These are phyloP conservation scores for Eutrigla gurnardus DNA, from an alignment of 2,797 vertebrate species.

Conservation along the genomic window DNA sequence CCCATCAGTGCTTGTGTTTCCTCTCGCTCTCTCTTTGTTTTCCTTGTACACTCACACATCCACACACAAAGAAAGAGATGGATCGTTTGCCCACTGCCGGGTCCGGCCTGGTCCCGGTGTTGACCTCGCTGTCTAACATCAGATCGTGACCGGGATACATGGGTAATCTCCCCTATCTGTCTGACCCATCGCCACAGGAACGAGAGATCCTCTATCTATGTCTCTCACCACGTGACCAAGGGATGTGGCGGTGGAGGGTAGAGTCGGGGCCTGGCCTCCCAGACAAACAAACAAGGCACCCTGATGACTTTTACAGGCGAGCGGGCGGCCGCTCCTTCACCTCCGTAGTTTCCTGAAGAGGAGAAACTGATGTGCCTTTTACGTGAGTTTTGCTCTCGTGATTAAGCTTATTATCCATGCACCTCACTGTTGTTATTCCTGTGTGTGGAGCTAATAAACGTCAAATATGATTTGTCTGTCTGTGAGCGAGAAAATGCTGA, in stretches of 20 bases:
- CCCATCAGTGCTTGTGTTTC: neutral
- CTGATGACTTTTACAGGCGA: slow-evolving; percentile 17
- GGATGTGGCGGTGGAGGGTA: neutral
- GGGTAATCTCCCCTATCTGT: slow-evolving; percentile 75
- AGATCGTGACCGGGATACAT: slow-evolving; percentile 71
- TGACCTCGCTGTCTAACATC: slow-evolving; percentile 69
- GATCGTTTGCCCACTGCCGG: slow-evolving; percentile 50
- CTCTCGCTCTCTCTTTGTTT: neutral
- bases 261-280: neutral
- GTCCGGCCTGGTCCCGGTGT: slow-evolving; percentile 32
- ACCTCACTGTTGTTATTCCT: slow-evolving; percentile 37
- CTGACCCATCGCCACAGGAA: slow-evolving; percentile 41
- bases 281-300: slow-evolving; percentile 49
- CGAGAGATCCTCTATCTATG: slow-evolving; percentile 25
- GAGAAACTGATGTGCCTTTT: slow-evolving; percentile 39
- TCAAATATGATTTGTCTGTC: slow-evolving; percentile 57
- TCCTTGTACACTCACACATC: slow-evolving; percentile 15
- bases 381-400: slow-evolving; percentile 39
- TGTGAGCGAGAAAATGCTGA: slow-evolving; percentile 23
- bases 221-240: slow-evolving; percentile 35
- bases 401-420: slow-evolving; percentile 57
- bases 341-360: slow-evolving; percentile 18
- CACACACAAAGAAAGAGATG: slow-evolving; percentile 49
- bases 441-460: slow-evolving; percentile 60
- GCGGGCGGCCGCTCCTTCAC: neutral